Percentiles rank a stretch among this genome's conserved stretches.
phyloP scores from a whole-genome alignment of 2,888 invertebrate species.

The Pterostichus madidus region DNA sequence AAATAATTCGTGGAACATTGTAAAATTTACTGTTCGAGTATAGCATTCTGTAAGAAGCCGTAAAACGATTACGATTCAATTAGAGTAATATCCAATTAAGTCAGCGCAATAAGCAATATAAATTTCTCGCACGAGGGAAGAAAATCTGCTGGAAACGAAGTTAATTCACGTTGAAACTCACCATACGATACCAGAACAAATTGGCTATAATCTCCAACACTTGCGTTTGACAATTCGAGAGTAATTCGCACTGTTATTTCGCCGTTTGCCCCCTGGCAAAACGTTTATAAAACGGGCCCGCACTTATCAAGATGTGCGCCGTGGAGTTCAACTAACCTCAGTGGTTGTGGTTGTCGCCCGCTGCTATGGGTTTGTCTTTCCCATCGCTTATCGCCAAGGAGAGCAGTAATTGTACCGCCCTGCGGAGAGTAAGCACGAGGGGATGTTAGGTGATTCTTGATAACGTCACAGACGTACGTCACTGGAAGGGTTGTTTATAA shows the following conservation, averaged over 20 bases:
- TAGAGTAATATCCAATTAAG: background rate
- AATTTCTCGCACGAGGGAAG: background rate
- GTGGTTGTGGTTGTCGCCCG: background rate
- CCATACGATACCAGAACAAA: conserved; percentile 41
- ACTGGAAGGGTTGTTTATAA: too few species aligned
- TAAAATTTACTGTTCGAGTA: too few species aligned
- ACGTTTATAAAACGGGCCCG: conserved; percentile 52
- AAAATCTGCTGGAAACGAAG: conserved; percentile 18
- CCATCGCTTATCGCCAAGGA: conserved; percentile 30
- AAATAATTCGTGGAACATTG: too few species aligned
- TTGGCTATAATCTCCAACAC: conserved; percentile 54
- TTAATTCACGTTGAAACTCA: conserved; percentile 2
- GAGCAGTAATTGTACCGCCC: conserved; percentile 32
- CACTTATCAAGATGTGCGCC: conserved; percentile 51
- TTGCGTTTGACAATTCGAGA: conserved; percentile 55
- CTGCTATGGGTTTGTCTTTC: conserved; percentile 8
- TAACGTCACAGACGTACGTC: too few species aligned
- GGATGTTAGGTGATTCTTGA: too few species aligned
- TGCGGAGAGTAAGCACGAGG: too few species aligned
- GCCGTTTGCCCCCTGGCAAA: conserved; percentile 25
- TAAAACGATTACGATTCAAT: background rate
- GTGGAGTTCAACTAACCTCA: conserved; percentile 2
- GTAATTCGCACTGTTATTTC: conserved; percentile 59
- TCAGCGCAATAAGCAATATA: conserved; percentile 3
- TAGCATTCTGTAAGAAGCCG: too few species aligned